Percentiles rank a stretch among this genome's conserved stretches.
phyloP scores from a whole-genome alignment of 2,113 vertebrate species.

The Cygnus buccinator region DNA sequence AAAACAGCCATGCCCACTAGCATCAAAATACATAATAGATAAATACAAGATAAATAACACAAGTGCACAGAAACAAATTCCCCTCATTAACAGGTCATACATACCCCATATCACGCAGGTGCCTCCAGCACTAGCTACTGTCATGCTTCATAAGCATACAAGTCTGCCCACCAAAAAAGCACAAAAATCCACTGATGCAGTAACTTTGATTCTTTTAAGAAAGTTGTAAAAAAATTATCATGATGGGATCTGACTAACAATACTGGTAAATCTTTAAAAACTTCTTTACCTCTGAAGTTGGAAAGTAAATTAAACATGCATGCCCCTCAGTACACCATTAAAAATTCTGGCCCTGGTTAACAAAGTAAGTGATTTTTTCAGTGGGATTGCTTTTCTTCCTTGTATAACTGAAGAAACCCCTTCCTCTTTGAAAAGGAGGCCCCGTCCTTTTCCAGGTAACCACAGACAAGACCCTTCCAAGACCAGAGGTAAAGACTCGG shows the following conservation, averaged over 20 bases:
- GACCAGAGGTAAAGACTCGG: neutral
- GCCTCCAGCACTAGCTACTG: neutral
- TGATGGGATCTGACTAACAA: neutral
- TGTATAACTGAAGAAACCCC: neutral
- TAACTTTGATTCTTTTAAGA: neutral
- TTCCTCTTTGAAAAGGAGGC: neutral
- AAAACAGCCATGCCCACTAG: neutral
- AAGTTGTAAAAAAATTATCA: neutral
- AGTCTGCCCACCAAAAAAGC: neutral
- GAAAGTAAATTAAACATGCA: constrained; percentile 27
- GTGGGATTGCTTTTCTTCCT: neutral
- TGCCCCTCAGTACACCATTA: neutral
- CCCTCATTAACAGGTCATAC: neutral
- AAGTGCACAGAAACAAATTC: neutral
- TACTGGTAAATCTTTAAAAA: neutral
- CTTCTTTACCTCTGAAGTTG: neutral
- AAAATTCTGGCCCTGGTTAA: neutral
- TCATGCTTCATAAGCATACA: neutral
- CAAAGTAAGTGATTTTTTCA: constrained; percentile 5
- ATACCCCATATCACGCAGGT: neutral
- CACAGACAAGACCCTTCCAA: neutral
- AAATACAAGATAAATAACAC: neutral
- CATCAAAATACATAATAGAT: neutral
- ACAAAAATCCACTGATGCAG: neutral
- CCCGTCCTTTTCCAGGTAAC: neutral